Evolutionary conservation across 2,797 vertebrate species (phyloP).

Genomic region (Zalophus californianus): DNA sequence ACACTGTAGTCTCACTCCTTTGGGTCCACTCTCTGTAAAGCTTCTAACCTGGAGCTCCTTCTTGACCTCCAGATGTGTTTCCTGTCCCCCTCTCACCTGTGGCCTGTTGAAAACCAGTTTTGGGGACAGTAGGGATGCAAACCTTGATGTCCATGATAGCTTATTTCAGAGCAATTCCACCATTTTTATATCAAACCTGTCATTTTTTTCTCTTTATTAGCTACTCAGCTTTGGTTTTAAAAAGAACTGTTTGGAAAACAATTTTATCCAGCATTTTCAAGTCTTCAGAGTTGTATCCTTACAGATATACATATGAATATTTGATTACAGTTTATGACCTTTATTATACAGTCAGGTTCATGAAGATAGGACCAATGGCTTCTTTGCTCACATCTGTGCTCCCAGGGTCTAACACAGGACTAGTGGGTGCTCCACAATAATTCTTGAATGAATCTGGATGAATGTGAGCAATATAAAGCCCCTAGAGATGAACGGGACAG

Average conservation of each 20-base stretch:
- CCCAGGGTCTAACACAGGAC: neutral
- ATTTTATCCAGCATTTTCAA: slow-evolving; percentile 22
- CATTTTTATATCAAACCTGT: neutral
- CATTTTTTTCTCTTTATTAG: neutral
- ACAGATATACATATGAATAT: neutral
- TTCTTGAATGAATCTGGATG: neutral
- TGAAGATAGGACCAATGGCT: too few relatives aligned
- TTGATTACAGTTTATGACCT: neutral
- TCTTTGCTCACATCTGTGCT: neutral
- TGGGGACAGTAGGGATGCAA: neutral
- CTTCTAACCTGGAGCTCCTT: neutral
- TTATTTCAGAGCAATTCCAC: neutral
- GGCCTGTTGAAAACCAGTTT: neutral
- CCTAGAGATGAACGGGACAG: neutral
- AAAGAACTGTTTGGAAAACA: neutral
- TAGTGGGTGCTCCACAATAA: accelerated
- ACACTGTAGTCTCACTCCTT: neutral
- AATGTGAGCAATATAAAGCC: neutral
- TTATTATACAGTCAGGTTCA: neutral
- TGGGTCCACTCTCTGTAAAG: neutral
- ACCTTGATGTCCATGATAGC: neutral
- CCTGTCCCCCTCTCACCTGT: accelerated
- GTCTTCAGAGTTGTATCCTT: neutral
- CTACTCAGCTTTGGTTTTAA: neutral
- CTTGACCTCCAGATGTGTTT: neutral